A percentile compares a stretch with the other conserved stretches of the same genome.
Evolutionary conservation across 1,140 invertebrate species (phyloP).

Genomic region (Matsumurasca onukii): DNA sequence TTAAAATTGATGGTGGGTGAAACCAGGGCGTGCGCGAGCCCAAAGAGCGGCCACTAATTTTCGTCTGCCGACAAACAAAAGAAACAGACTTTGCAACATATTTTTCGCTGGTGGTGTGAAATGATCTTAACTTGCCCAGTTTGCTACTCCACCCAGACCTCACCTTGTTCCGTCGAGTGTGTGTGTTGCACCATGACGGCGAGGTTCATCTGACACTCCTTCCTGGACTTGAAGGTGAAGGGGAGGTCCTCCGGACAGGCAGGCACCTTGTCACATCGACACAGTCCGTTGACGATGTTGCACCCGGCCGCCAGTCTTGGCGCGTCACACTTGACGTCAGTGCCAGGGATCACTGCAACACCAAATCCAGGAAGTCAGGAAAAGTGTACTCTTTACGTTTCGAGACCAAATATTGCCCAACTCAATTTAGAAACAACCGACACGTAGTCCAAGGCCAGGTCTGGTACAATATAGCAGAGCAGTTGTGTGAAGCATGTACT

Average conservation of each 20-base stretch:
- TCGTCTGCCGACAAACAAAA: too few species aligned
- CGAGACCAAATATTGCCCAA: too few species aligned
- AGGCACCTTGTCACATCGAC: conserved; percentile 36
- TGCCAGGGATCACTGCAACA: conserved; percentile 38
- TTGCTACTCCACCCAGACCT: background rate
- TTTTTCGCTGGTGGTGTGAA: too few species aligned
- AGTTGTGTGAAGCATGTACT: too few species aligned
- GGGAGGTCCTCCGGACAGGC: conserved; percentile 33
- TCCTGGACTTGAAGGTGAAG: conserved; percentile 38
- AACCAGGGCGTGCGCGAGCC: too few species aligned
- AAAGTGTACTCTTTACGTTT: too few species aligned
- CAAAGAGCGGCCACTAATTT: too few species aligned
- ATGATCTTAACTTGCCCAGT: background rate
- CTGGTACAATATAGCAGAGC: too few species aligned
- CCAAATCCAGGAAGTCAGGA: background rate
- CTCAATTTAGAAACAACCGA: too few species aligned
- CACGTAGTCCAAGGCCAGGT: too few species aligned
- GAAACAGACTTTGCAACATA: too few species aligned
- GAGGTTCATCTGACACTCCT: conserved; percentile 42
- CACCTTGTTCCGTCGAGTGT: conserved; percentile 18
- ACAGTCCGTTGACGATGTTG: conserved; percentile 40
- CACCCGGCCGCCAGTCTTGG: conserved; percentile 33
- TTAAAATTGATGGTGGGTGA: too few species aligned
- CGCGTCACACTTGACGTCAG: conserved; percentile 33
- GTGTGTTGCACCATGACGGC: conserved; percentile 38